A percentile compares a stretch with the other conserved stretches of the same genome.
Evolutionary conservation across 2,888 invertebrate genomes (phyloP).

Genomic region (Luperina testacea): DNA sequence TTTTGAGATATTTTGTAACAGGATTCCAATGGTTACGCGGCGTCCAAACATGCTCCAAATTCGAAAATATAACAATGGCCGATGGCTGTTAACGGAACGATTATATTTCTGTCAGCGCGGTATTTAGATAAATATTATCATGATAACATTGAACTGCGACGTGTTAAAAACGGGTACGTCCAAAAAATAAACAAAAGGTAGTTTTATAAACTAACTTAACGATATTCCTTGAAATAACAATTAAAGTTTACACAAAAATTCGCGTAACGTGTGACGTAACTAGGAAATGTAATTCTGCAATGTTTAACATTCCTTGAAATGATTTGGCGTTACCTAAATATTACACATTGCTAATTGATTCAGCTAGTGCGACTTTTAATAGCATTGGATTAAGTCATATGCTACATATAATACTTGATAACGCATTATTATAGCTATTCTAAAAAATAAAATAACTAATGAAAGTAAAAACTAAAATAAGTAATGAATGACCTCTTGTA

Average conservation of each 20-base stretch:
- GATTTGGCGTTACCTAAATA: constrained; percentile 31
- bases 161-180: background rate
- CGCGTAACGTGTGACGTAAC: constrained; percentile 36
- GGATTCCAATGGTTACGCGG: constrained; percentile 45
- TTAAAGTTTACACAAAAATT: constrained; percentile 24
- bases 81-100: constrained; percentile 45
- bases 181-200: background rate
- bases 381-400: background rate
- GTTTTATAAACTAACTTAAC: background rate
- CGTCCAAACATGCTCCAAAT: constrained; percentile 59
- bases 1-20: constrained; percentile 52
- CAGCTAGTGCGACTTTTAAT: background rate
- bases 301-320: constrained; percentile 41
- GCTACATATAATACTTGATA: background rate
- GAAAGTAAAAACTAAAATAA: background rate
- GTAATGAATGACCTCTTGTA: background rate
- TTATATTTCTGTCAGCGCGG: constrained; percentile 39
- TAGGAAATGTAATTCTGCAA: constrained; percentile 52
- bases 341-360: constrained; percentile 41
- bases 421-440: background rate
- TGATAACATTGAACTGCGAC: constrained; percentile 7
- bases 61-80: constrained; percentile 60
- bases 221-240: constrained; percentile 6
- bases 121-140: constrained; percentile 40
- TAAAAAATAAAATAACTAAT: background rate